Evolutionary conservation across 1,140 invertebrate genomes (phyloP).

Genomic region (Temnothorax curvispinosus): DNA sequence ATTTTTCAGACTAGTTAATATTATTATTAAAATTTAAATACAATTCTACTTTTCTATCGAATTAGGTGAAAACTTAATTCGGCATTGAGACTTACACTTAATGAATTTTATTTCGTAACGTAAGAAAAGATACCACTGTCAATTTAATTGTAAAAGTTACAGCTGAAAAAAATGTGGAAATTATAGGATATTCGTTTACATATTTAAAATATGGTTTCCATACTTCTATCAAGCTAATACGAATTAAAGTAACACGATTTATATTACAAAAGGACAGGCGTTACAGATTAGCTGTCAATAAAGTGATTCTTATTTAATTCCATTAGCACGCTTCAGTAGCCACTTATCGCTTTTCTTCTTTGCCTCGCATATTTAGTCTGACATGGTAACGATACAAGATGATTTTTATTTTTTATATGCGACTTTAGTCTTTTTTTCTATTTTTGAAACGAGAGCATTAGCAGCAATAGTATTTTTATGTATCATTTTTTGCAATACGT

Average conservation of each 20-base stretch:
- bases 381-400: not conserved
- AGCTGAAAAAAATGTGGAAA: not conserved
- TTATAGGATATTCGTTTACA: not conserved
- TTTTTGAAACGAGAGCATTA: not conserved
- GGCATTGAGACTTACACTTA: not conserved
- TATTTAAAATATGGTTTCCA: not conserved
- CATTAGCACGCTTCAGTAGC: not conserved
- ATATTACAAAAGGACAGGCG: not conserved
- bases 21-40: not conserved
- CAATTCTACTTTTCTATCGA: not conserved
- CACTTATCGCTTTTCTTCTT: not conserved
- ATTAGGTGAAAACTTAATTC: not conserved
- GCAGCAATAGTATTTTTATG: not conserved
- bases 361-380: not conserved
- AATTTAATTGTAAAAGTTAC: not conserved
- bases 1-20: not conserved
- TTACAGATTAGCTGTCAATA: not conserved
- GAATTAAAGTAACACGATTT: not conserved
- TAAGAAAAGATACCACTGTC: not conserved
- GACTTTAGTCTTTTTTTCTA: not conserved
- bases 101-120: not conserved
- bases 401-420: not conserved
- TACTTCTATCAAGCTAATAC: not conserved
- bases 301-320: not conserved
- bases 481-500: not conserved